Evolutionary conservation across 2,113 vertebrate species (phyloP), one percentile per base, ranked within the genome.

Genomic region (Tretioscincus oriximinensis): DNA sequence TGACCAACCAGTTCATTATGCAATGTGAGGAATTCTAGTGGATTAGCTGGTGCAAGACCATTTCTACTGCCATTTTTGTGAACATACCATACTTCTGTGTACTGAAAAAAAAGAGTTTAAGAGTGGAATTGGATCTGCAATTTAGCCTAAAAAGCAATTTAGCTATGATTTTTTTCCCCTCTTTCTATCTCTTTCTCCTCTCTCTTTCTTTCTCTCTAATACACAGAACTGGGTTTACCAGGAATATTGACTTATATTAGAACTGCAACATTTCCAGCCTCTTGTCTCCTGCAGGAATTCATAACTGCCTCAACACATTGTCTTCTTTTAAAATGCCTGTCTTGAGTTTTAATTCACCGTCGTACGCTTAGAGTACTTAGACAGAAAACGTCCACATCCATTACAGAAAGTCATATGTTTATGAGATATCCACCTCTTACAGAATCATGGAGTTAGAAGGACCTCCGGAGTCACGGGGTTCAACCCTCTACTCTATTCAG

Each of bases 61-160:
- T 95, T 92, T 95, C 89, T 94, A 94, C 91, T 93, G 93, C 94
- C 94, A 94, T 96, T 93, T 93, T 92, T 94, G 93, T 94, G 94
- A 93, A 92, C 90, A 87, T 90, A 86, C 84, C 94, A 93, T 88
- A 75, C 93, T 92, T 95, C 93, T 95, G 94, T 95, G 92, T 90
- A 91, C 94, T 94, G 91, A 65, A 88, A 87, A 87, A 47, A 31
- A 68, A 58, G 18, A 86, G 86, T 93, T 93, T 91, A 91, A 88
- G 84, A 79, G 88, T 90, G 89, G 91, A 90, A 88, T 89, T 92
- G 85, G 87, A 87, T 89, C 88, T 88, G 85, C 91, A 94, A 90
- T 89, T 83, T 92, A 90, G 88, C 89, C 84, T 93, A 90, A 91
- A 63, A 87, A 95, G 87, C 29, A 5, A 84, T 91, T 92, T 92